Percentiles rank a stretch among this genome's conserved stretches.
Conservation (phyloP, 2,888 invertebrate species). For the Chrysopilus asiliformis region DNA sequence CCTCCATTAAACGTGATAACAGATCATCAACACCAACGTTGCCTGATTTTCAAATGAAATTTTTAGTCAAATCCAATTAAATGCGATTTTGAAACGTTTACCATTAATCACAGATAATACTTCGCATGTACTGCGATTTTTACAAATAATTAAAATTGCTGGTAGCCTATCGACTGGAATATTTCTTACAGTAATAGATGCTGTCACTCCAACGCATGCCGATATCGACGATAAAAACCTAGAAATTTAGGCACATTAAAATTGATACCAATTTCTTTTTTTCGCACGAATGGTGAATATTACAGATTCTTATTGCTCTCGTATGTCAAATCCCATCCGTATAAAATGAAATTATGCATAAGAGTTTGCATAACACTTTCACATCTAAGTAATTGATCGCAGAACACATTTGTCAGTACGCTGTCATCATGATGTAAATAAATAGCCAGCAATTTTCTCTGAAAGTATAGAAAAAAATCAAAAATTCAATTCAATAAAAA, state of each 20-base stretch:
- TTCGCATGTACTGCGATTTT: slow-evolving; percentile 77
- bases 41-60: slow-evolving; percentile 37
- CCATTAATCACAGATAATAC: slow-evolving; percentile 83
- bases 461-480: slow-evolving; percentile 22
- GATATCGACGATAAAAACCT: slow-evolving; percentile 66
- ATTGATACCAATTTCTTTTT: no score
- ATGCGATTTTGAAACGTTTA: slow-evolving; percentile 26
- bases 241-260: slow-evolving; percentile 12
- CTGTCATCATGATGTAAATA: slow-evolving; percentile 95
- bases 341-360: slow-evolving; percentile 79
- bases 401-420: slow-evolving; percentile 92
- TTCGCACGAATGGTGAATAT: slow-evolving; percentile 13
- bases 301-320: slow-evolving; percentile 74
- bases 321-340: slow-evolving; percentile 95
- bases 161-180: slow-evolving; percentile 81
- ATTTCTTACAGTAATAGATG: slow-evolving; percentile 70
- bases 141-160: slow-evolving; percentile 76
- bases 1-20: slow-evolving; percentile 73
- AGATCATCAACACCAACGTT: slow-evolving; percentile 84
- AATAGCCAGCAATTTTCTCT: slow-evolving; percentile 86
- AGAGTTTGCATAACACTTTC: slow-evolving; percentile 84
- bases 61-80: background rate
- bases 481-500: background rate
- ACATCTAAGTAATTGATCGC: slow-evolving; percentile 83
- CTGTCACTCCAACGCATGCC: slow-evolving; percentile 65